Base-by-base conservation (phyloP, 2,888 invertebrate genomes). In the Thereva unica region DNA sequence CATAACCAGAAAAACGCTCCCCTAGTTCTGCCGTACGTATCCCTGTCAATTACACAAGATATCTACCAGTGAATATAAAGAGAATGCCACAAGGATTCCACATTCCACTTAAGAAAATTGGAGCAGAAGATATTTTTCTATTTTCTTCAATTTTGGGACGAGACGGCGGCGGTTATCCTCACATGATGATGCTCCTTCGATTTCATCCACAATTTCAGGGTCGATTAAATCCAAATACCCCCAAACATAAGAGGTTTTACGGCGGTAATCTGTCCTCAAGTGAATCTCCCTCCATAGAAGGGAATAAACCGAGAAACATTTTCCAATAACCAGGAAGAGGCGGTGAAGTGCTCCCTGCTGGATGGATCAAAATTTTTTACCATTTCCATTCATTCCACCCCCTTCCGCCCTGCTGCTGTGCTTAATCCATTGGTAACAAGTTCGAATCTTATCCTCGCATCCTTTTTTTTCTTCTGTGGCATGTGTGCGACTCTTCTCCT, bases 171-270 rank as follows among this genome's bases (percentile, higher is more conserved):
- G 23, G 23, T 23, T 23, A 23, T 23, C 23, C 23, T 23, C 23
- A 23, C 23, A 23, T 23, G 23, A 23, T 23, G 23, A 23, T 23
- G 23, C 40, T 64, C 38, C 52, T 64, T 66, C 59, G 49, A 64
- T 47, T 64, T 66, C 64, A 66, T 69, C 52, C 55, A 67, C 67
- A 69, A 69, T 69, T 69, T 69, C 65, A 69, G 69, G 69, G 69
- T 69, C 69, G 67, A 69, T 69, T 69, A 65, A 69, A 63, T 52
- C 63, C 67, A 56, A 69, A 69, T 69, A 69, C 69, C 67, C 50
- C 47, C 23, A 23, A 23, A 56, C 65, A 67, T 66, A 69, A 69
- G 69, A 69, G 69, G 69, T 67, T 69, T 69, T 69, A 69, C 52
- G 65, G 56, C 56, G 67, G 66, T 69, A 69, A 69, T 69, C 69